These are phyloP conservation scores for Spilogale gracilis DNA, from an alignment of 2,113 vertebrate genomes.

Conservation along the genomic window DNA sequence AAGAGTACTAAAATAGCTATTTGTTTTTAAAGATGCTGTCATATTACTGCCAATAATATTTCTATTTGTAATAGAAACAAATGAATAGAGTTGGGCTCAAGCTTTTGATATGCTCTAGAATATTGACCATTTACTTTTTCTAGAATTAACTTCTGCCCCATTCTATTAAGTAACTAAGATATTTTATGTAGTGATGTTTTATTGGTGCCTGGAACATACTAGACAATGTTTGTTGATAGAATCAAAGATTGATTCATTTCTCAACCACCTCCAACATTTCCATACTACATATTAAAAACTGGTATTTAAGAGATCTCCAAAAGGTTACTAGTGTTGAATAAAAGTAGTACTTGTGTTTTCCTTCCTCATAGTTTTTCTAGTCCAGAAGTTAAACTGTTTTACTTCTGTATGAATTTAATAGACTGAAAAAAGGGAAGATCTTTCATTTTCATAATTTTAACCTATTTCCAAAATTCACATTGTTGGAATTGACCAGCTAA, in stretches of 20 bases:
- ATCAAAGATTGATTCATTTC: neutral
- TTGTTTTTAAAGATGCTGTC: neutral
- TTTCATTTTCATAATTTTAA: neutral
- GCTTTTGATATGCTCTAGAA: neutral
- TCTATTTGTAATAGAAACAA: neutral
- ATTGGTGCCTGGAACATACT: neutral
- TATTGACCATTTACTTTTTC: neutral
- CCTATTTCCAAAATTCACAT: constrained; percentile 26
- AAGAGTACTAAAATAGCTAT: constrained; percentile 28
- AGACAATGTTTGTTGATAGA: neutral
- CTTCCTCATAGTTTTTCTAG: neutral
- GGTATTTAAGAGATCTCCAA: neutral
- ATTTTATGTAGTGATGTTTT: neutral
- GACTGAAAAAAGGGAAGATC: neutral
- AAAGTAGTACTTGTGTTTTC: neutral
- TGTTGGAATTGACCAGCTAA: neutral
- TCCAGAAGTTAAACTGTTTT: neutral
- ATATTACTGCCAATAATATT: neutral
- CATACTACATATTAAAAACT: neutral
- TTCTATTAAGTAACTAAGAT: neutral
- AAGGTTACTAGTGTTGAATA: neutral
- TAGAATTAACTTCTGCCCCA: neutral
- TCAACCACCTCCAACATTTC: neutral
- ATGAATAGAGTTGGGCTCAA: neutral
- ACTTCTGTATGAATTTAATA: constrained; percentile 19